Base-by-base conservation (phyloP, 2,113 vertebrate genomes). In the Dipodomys ordii region DNA sequence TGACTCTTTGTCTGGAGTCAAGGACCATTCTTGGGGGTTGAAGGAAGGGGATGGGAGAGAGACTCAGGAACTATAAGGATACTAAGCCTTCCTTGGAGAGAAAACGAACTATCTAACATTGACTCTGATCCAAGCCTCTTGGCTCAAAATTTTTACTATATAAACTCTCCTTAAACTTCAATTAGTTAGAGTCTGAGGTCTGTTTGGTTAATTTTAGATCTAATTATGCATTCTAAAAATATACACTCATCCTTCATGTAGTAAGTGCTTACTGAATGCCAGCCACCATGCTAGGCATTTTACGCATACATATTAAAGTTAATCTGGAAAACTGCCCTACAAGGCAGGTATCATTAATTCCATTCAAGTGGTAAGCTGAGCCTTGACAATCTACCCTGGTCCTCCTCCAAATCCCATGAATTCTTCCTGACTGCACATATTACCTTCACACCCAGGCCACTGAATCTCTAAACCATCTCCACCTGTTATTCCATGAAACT, bases 401-500 rank as follows among this genome's bases (percentile, higher is more conserved):
- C 28, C 84, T 71, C 71, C 18, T 88, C 77, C 72, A 87, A 90
- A 89, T 91, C 57, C 49, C 46, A 62, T 6, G n/a, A 23, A 20
- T 74, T 88, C 85, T 88, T 86, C 35, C 28, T 20, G 79, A 74
- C 13, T 46, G 69, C 62, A 65, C 13, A 28, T 39, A 20, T 20
- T 87, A 39, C 68, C 46, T 73, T 39, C 46, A 68, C 71, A 77
- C 16, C 19, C 11, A 9, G 15, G 32, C 35, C 76, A 71, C 30
- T 3, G 35, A 57, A 68, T 74, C 69, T 90, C 84, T 86, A 89
- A 91, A 79, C 87, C 18, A 83, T 90, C 87, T 88, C 83, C 60
- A 89, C 91, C 93, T 92, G 78, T 69, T 90, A 82, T 79, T 60
- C 39, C 30, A 60, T 49, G 74, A 97, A 91, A 92, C 46, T 71